Evolutionary conservation across 2,797 vertebrate species (phyloP).

Genomic region (Delichon dasypus): DNA sequence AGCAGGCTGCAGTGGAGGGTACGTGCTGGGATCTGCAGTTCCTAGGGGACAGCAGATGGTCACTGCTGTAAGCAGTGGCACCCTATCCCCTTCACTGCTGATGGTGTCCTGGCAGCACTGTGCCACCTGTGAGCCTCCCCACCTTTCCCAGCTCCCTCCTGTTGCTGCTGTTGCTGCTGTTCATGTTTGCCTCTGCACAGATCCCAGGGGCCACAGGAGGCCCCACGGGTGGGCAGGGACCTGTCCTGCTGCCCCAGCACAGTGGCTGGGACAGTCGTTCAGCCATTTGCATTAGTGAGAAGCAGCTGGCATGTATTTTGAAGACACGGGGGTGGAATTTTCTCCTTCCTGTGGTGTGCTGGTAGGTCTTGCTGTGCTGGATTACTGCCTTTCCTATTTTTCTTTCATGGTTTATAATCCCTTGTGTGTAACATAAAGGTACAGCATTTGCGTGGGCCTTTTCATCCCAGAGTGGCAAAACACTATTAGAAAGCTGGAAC

Average conservation of each 20-base stretch:
- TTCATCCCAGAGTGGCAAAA: not conserved
- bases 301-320: not conserved
- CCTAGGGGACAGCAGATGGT: not conserved
- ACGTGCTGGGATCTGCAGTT: not conserved
- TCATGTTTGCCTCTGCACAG: not conserved
- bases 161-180: not conserved
- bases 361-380: not conserved
- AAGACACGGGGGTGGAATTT: not conserved
- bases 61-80: not conserved
- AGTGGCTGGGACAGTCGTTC: not conserved
- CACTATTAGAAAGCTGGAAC: not conserved
- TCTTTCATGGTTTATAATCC: not conserved
- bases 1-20: not conserved
- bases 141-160: not conserved
- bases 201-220: not conserved
- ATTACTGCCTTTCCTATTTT: not conserved
- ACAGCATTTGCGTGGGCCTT: not conserved
- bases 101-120: not conserved
- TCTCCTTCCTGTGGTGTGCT: not conserved
- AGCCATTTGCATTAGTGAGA: not conserved
- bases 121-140: not conserved
- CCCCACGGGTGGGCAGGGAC: not conserved
- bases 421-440: not conserved
- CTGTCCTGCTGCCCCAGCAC: not conserved
- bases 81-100: not conserved